These are phyloP conservation scores for Neoascia interrupta DNA, from an alignment of 2,888 invertebrate species.

Conservation along the genomic window DNA sequence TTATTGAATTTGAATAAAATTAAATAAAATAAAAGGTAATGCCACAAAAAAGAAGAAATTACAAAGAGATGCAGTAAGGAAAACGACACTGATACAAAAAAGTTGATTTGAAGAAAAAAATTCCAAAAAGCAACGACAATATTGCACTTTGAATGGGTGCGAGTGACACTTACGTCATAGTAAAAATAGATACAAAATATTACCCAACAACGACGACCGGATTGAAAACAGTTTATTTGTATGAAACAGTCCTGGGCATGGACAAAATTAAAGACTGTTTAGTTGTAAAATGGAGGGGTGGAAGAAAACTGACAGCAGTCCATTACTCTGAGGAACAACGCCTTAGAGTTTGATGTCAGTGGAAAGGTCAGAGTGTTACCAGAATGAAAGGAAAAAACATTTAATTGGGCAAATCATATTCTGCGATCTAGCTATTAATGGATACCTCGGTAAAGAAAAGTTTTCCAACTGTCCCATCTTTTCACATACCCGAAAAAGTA, in stretches of 20 bases:
- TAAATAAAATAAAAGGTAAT: slow-evolving; percentile 13
- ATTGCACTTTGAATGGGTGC: slow-evolving; percentile 58
- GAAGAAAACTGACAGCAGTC: slow-evolving; percentile 46
- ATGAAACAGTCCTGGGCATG: slow-evolving; percentile 46
- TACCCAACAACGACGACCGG: slow-evolving; percentile 21
- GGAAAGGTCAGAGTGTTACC: slow-evolving; percentile 18
- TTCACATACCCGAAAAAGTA: no score
- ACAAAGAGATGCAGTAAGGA: no score
- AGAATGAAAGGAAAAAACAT: not conserved
- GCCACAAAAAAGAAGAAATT: no score
- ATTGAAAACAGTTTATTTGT: slow-evolving; percentile 38
- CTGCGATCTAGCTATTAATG: no score
- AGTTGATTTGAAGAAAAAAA: not conserved
- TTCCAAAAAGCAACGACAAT: not conserved
- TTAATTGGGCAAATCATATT: no score
- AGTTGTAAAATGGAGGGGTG: not conserved
- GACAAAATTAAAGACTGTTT: slow-evolving; percentile 15
- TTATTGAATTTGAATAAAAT: slow-evolving; percentile 60
- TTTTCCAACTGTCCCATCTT: no score
- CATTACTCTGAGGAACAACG: slow-evolving; percentile 29
- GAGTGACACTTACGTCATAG: slow-evolving; percentile 59
- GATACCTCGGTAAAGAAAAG: no score
- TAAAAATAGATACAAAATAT: slow-evolving; percentile 55
- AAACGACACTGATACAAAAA: not conserved
- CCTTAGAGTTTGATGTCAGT: not conserved